Evolutionary conservation across 1,140 invertebrate species (phyloP), one percentile per base, ranked within the genome.

Genomic region (Polyergus mexicanus): DNA sequence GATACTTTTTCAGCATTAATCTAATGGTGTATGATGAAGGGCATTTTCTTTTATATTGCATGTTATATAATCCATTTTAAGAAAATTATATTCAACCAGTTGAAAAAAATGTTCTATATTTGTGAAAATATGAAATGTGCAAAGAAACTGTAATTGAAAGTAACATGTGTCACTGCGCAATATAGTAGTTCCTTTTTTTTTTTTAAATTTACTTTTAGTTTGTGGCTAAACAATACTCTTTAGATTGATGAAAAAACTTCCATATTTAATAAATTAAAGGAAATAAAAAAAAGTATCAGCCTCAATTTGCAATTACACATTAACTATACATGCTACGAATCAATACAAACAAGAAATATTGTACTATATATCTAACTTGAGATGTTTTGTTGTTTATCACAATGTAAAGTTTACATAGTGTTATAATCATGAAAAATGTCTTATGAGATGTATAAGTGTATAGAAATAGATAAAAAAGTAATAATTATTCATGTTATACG

Each of bases 361-460:
- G n/a, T n/a, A 54, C 19, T 71, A 86, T 86, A 71, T 86, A 86
- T 81, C 16, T 86, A 86, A 84, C 80, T 83, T 83, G 83, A 74
- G 35, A 86, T 86, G 60, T 87, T 89, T 44, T 83, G 65, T 89
- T 90, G 90, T 94, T 94, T 93, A 91, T 66, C 91, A 91, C 90
- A 93, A 91, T 94, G 88, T 90, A 94, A 94, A 94, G 92, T 95
- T 90, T 95, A 94, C 91, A 91, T 92, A 93, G 92, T 91, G 93
- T 94, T 94, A 88, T 58, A 92, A 86, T 44, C 86, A 90, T 68
- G 85, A 87, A 88, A 88, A 87, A 90, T 89, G 85, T 83, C 78
- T 83, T 83, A 74, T 58, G 25, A 83, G 78, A 83, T 60, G 54
- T 72, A 72, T 83, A 83, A 60, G 54, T 83, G 38, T 81, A 72